A percentile compares a stretch with the other conserved stretches of the same genome.
Conservation (phyloP, 2,888 invertebrate species). For the Drosophila paracracens region DNA sequence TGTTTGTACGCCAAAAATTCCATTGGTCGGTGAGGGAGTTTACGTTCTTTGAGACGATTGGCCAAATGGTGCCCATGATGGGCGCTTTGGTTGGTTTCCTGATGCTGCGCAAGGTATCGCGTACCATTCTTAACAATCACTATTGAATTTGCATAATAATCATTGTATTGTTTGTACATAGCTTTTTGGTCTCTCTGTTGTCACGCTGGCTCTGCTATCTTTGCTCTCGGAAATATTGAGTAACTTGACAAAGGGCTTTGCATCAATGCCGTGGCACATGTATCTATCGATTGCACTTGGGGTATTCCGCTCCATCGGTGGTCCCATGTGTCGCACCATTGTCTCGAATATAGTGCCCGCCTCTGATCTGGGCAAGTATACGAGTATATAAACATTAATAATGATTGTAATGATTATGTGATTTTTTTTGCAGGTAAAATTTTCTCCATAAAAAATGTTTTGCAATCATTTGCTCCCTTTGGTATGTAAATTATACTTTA, state of each 20-base stretch:
- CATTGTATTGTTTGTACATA: constrained; percentile 17
- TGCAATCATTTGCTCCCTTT: constrained; percentile 88
- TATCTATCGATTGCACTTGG: constrained; percentile 77
- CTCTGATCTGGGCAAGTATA: constrained; percentile 83
- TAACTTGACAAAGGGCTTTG: constrained; percentile 76
- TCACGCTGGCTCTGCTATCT: constrained; percentile 77
- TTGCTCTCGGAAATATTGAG: constrained; percentile 73
- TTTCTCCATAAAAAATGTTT: constrained; percentile 89
- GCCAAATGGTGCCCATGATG: constrained; percentile 86
- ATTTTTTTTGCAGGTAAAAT: constrained; percentile 86
- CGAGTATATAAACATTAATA: not conserved
- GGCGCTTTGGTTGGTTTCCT: constrained; percentile 87
- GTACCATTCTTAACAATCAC: not conserved
- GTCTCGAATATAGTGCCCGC: constrained; percentile 83
- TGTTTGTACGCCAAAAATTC: constrained; percentile 88
- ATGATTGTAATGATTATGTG: not conserved
- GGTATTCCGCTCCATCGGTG: constrained; percentile 75
- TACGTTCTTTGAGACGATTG: constrained; percentile 87
- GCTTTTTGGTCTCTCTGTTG: constrained; percentile 80
- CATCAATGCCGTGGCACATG: constrained; percentile 80
- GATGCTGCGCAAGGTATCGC: constrained; percentile 86
- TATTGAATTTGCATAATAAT: not conserved
- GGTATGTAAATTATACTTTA: constrained; percentile 26
- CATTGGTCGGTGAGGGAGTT: constrained; percentile 89
- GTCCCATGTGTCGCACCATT: constrained; percentile 84